Evolutionary conservation across 2,888 invertebrate genomes (phyloP), one percentile per base, ranked within the genome.

Genomic region (Slavum lentiscoides): DNA sequence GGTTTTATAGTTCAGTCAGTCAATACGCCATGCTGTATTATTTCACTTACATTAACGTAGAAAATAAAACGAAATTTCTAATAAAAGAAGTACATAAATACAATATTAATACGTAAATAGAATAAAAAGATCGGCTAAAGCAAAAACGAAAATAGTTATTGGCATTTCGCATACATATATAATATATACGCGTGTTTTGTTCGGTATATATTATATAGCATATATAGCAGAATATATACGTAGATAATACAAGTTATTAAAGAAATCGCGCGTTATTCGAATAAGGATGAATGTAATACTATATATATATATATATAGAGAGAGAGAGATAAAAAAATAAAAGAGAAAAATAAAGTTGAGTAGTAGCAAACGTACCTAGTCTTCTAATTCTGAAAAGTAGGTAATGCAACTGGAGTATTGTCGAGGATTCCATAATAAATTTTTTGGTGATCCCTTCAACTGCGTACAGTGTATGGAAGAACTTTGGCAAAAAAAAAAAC

Each of bases 341-440:
- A 76, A 30, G 30, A 30, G 30, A 30, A 66, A 76, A 76, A 68
- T 67, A 59, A 67, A 68, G 58, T 37, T 68, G 67, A 59, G 23
- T 76, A 68, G 58, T 59, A 76, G 19, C 58, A 76, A 66, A 80
- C 80, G 72, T 80, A 80, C 80, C 80, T 72, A 80, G 80, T 80
- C 80, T 80, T 80, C 80, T 80, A 80, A 80, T 80, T 80, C 80
- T 80, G 80, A 80, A 80, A 80, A 80, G 80, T 70, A 80, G 70
- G 49, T 80, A 80, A 80, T 80, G 80, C 72, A 80, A 80, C 80
- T 80, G 80, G 23, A 80, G 72, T 58, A 80, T 80, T 64, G 80
- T 43, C 59, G 80, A 80, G 72, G 80, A 66, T 72, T 80, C 80
- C 80, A 80, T 80, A 64, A 64, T 69, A 66, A 64, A 72, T 70